These are phyloP conservation scores for Mylabris phalerata DNA, from an alignment of 1,140 invertebrate species.

Conservation along the genomic window DNA sequence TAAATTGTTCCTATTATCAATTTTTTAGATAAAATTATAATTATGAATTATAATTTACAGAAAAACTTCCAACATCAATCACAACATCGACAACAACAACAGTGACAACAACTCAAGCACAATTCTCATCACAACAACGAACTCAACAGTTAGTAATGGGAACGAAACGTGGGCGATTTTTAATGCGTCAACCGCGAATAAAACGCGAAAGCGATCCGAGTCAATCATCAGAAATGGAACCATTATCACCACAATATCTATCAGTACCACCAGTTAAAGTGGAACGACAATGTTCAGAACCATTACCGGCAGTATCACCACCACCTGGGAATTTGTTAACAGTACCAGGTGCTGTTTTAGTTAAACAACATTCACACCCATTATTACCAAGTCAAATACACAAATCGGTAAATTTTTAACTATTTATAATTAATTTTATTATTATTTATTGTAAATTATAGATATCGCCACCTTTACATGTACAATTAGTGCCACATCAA, in stretches of 20 bases:
- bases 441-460: neutral
- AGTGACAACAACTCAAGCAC: constrained; percentile 24
- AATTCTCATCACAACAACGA: constrained; percentile 20
- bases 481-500: constrained; percentile 18
- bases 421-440: neutral
- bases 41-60: constrained; percentile 3
- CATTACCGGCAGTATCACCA: constrained; percentile 44
- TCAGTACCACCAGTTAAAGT: constrained; percentile 45
- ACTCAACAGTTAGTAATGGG: constrained; percentile 40
- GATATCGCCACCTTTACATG: constrained; percentile 27
- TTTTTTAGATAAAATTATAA: neutral
- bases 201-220: constrained; percentile 54
- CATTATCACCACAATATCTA: constrained; percentile 43
- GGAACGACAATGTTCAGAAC: constrained; percentile 54
- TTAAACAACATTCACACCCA: constrained; percentile 62
- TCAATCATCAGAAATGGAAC: constrained; percentile 47
- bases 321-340: constrained; percentile 50
- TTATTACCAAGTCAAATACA: constrained; percentile 50
- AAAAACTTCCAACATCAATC: constrained; percentile 5
- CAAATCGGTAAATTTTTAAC: constrained; percentile 30
- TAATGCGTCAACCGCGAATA: constrained; percentile 59
- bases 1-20: neutral
- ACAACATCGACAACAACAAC: too few relatives aligned
- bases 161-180: constrained; percentile 51
- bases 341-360: constrained; percentile 52